Percentiles rank a stretch among this genome's conserved stretches.
Conservation (phyloP, 2,113 vertebrate species). For the Pimephales promelas region DNA sequence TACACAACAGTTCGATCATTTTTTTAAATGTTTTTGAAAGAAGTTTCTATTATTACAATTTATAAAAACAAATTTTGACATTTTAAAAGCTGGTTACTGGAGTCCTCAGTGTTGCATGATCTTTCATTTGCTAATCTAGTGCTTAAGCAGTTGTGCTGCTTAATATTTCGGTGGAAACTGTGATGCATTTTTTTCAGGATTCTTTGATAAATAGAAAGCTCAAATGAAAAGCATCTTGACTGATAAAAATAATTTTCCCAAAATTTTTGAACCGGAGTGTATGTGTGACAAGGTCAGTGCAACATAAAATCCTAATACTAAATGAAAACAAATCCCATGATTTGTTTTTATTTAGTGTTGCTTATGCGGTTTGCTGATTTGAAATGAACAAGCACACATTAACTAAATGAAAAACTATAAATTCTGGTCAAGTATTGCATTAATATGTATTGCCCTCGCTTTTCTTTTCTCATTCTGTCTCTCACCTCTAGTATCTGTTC, state of each 20-base stretch:
- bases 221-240: not conserved
- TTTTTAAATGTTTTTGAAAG: not conserved
- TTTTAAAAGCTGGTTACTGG: not conserved
- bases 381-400: not conserved
- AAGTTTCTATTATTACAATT: not conserved
- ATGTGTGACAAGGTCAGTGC: not conserved
- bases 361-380: not conserved
- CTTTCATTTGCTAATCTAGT: not conserved
- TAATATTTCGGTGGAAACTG: not conserved
- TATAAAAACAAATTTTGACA: not conserved
- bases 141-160: not conserved
- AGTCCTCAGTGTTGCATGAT: not conserved
- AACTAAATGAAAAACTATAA: not conserved
- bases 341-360: not conserved
- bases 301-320: not conserved
- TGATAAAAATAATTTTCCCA: not conserved
- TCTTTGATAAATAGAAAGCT: not conserved
- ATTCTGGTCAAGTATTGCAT: not conserved
- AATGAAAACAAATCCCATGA: not conserved
- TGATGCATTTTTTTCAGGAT: not conserved
- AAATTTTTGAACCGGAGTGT: not conserved
- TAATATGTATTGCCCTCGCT: not conserved
- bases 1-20: not conserved
- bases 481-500: constrained; percentile 3
- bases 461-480: not conserved